Base-by-base conservation (phyloP, 1,140 invertebrate species). In the Anoplolepis gracilipes region DNA sequence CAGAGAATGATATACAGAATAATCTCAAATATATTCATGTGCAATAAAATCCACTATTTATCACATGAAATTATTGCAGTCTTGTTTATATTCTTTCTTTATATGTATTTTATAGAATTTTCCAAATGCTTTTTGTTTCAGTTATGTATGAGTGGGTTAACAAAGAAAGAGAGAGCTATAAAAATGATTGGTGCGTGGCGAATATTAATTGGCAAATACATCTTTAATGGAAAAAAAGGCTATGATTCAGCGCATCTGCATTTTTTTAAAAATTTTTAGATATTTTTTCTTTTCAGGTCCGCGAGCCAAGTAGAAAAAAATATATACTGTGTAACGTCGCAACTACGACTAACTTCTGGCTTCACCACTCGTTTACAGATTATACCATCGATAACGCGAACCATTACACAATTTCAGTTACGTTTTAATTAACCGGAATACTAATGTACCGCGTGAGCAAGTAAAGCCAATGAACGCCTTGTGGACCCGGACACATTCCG, bases 371-470 rank as follows among this genome's bases (percentile, higher is more conserved):
- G 75, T 57, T 11, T 53, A 57, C 75, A 64, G 16, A 33, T 73
- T 59, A 73, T 49, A 61, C 59, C 75, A 22, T 59, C 61, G 69
- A 85, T 85, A 85, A 85, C 75, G 70, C 85, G 81, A 57, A 81
- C 87, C 57, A 81, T 84, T 85, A 82, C 82, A 82, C 85, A 91
- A 86, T 87, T 90, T 90, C 85, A 87, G 90, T 91, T 89, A 90
- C 89, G 69, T 89, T 91, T 89, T 91, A 91, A 91, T 91, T 91
- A 91, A 85, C 82, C 78, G 65, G 87, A 88, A 90, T 91, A 84
- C 87, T 91, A 91, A 91, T 91, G 87, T 89, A 87, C 90, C 85
- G 89, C 89, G 81, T 72, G 62, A 53, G 75, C 84, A 88, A 90
- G 89, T 87, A 88, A 49, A 49, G 84, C 89, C 79, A 90, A 90